These are phyloP conservation scores for Notamacropus eugenii DNA, from an alignment of 2,797 vertebrate genomes.

Conservation along the genomic window DNA sequence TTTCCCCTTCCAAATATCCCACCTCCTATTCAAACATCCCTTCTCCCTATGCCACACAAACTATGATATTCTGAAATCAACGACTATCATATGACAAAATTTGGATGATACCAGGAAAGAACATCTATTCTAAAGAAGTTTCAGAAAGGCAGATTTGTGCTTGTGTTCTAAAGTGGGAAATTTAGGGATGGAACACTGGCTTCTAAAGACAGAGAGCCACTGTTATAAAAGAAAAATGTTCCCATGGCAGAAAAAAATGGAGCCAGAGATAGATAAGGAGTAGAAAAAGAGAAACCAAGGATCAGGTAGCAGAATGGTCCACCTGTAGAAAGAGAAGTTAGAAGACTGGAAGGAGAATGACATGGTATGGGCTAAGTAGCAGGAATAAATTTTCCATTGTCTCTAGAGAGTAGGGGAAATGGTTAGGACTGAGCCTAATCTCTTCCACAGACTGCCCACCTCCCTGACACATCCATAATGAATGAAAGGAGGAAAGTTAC, in stretches of 20 bases:
- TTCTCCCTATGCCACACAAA: background rate
- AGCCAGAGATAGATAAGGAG: background rate
- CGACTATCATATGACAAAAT: background rate
- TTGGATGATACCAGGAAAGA: background rate
- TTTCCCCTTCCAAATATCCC: background rate
- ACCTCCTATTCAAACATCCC: background rate
- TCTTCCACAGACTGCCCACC: no score
- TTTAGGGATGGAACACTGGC: background rate
- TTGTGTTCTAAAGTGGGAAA: background rate
- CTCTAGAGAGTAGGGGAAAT: no score
- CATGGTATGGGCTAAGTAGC: background rate
- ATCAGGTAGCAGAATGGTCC: no score
- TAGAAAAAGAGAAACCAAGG: background rate
- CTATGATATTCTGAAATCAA: background rate
- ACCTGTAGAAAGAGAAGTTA: background rate
- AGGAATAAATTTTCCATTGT: background rate
- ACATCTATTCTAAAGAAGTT: background rate
- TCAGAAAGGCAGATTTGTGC: background rate
- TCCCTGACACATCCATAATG: no score
- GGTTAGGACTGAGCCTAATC: no score
- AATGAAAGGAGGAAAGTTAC: no score
- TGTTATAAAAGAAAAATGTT: background rate
- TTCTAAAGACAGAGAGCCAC: background rate
- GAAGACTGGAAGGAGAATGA: background rate
- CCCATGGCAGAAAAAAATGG: background rate